Evolutionary conservation across 2,113 vertebrate genomes (phyloP).

Genomic region (Amia ocellicauda): DNA sequence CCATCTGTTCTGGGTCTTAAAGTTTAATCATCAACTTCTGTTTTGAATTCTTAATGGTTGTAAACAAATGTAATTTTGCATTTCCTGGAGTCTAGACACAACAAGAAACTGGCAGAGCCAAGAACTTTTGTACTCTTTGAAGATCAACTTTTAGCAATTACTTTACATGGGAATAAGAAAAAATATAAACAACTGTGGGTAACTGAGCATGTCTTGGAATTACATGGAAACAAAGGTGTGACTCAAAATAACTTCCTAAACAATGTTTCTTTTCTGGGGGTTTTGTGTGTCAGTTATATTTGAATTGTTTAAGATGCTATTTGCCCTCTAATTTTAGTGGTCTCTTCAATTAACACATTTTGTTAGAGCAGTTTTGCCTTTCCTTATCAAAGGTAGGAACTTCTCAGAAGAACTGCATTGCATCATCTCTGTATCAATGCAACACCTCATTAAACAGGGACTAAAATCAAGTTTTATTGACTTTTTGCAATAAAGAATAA

Average conservation of each 20-base stretch:
- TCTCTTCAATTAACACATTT: too few relatives aligned
- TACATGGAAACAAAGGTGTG: background rate
- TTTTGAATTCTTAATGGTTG: conserved; percentile 71
- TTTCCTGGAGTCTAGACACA: conserved; percentile 79
- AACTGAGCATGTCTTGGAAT: conserved; percentile 13
- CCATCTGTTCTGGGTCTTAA: conserved; percentile 46
- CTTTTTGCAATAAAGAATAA: conserved; percentile 11
- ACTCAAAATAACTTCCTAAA: background rate
- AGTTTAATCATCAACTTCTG: conserved; percentile 68
- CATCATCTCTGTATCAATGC: background rate
- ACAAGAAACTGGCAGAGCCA: conserved; percentile 60
- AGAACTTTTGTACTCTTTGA: conserved; percentile 45
- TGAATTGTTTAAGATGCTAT: too few relatives aligned
- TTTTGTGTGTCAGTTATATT: too few relatives aligned
- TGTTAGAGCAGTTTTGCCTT: too few relatives aligned
- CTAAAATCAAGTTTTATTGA: conserved; percentile 1
- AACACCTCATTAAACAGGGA: background rate
- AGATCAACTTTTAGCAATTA: conserved; percentile 41
- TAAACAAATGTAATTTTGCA: conserved; percentile 77
- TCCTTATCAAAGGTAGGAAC: too few relatives aligned
- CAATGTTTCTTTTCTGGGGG: too few relatives aligned
- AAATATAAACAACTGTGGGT: background rate
- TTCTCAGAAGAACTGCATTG: too few relatives aligned
- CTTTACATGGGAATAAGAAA: background rate
- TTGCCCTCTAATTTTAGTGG: too few relatives aligned